Conservation (phyloP, 2,113 vertebrate species). For the Chloropsis hardwickii region DNA sequence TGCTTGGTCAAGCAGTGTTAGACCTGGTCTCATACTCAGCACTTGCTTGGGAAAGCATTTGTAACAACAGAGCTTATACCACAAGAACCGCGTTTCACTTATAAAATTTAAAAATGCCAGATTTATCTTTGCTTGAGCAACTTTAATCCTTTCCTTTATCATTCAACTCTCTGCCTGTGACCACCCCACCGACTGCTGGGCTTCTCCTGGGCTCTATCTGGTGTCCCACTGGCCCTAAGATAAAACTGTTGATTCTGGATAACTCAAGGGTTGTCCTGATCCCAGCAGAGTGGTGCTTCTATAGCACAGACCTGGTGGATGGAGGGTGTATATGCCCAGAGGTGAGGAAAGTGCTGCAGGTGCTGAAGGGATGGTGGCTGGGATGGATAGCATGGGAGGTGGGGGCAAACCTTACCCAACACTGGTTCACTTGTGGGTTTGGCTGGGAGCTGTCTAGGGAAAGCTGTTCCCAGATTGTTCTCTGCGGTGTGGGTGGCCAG, state of each 20-base stretch:
- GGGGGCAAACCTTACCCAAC: background rate
- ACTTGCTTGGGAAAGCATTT: background rate
- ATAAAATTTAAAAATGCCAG: background rate
- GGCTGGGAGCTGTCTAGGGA: background rate
- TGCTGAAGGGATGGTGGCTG: background rate
- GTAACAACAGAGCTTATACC: background rate
- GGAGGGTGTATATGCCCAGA: background rate
- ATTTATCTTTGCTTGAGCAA: background rate
- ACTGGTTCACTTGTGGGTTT: background rate
- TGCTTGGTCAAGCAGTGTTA: background rate
- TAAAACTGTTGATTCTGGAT: background rate
- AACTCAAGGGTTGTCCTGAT: background rate
- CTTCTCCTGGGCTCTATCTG: background rate
- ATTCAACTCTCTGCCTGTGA: background rate
- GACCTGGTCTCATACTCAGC: background rate
- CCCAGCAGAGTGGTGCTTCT: background rate
- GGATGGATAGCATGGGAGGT: background rate
- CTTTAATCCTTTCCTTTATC: background rate
- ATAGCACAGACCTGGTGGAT: background rate
- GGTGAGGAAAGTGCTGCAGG: background rate
- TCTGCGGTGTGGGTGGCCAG: background rate
- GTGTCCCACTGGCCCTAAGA: background rate
- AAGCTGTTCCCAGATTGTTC: background rate
- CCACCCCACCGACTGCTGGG: fast-evolving
- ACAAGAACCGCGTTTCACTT: background rate